These are phyloP conservation scores for Tychaedon coryphoeus DNA, from an alignment of 2,113 vertebrate species.

Conservation along the genomic window DNA sequence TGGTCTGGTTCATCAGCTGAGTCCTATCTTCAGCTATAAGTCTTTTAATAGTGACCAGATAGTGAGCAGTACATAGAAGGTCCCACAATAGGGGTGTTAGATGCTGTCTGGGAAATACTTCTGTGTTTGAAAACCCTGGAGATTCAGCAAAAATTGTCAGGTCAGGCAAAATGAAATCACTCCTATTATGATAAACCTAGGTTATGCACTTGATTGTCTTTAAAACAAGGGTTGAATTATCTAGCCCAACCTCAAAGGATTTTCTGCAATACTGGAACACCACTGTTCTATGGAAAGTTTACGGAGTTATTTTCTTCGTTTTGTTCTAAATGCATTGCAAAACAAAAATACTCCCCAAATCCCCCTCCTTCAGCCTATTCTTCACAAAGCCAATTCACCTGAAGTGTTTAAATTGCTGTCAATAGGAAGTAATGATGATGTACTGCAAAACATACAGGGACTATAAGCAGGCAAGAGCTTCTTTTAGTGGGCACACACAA, in stretches of 20 bases:
- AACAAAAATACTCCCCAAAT: not conserved
- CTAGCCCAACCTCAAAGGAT: not conserved
- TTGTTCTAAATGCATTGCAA: not conserved
- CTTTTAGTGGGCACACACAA: not conserved
- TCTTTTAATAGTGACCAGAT: not conserved
- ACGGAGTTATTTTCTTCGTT: not conserved
- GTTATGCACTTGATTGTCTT: not conserved
- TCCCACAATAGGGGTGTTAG: not conserved
- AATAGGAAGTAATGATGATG: not conserved
- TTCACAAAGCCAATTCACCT: not conserved
- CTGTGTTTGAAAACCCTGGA: not conserved
- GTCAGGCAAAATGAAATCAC: not conserved
- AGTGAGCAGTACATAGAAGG: not conserved
- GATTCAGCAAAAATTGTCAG: not conserved
- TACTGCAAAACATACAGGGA: not conserved
- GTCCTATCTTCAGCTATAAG: not conserved
- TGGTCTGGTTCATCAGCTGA: not conserved
- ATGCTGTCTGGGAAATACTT: not conserved
- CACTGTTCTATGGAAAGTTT: not conserved
- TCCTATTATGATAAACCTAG: not conserved
- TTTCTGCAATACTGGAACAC: not conserved
- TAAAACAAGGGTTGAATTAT: not conserved
- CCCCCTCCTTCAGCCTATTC: not conserved
- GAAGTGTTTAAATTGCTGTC: not conserved
- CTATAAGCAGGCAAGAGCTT: conserved; percentile 1